Conservation (phyloP, 2,113 vertebrate genomes). For the Raphicerus campestris region DNA sequence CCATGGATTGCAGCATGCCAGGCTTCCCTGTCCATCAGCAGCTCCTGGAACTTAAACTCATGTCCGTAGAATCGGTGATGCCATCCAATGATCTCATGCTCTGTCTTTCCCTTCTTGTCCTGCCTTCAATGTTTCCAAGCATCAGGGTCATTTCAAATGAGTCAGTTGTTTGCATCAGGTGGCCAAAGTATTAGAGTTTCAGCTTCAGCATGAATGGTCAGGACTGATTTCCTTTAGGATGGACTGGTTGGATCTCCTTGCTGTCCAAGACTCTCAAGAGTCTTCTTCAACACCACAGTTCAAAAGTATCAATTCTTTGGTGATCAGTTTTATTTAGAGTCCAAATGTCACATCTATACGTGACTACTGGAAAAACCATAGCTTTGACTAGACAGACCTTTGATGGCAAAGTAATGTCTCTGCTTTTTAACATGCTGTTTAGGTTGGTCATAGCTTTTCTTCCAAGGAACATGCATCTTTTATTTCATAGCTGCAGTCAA, state of each 20-base stretch:
- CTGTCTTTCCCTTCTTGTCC: neutral
- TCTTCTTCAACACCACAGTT: neutral
- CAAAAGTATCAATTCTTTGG: neutral
- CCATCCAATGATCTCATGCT: neutral
- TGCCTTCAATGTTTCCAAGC: neutral
- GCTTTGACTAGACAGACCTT: neutral
- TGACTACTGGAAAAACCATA: neutral
- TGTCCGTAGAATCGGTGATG: neutral
- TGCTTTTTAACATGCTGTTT: neutral
- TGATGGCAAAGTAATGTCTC: neutral
- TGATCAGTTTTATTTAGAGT: neutral
- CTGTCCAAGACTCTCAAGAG: neutral
- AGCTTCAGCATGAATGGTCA: neutral
- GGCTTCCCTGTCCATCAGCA: neutral
- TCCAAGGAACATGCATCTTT: neutral
- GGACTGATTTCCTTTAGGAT: neutral
- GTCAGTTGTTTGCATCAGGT: neutral
- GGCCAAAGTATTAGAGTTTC: neutral
- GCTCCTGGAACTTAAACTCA: neutral
- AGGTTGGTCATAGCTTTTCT: neutral
- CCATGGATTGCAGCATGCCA: rapidly evolving
- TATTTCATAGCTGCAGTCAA: neutral
- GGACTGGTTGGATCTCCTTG: neutral
- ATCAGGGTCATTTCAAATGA: neutral
- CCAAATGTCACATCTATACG: neutral